Base-by-base conservation (phyloP, 2,113 vertebrate genomes). In the Ictalurus furcatus region DNA sequence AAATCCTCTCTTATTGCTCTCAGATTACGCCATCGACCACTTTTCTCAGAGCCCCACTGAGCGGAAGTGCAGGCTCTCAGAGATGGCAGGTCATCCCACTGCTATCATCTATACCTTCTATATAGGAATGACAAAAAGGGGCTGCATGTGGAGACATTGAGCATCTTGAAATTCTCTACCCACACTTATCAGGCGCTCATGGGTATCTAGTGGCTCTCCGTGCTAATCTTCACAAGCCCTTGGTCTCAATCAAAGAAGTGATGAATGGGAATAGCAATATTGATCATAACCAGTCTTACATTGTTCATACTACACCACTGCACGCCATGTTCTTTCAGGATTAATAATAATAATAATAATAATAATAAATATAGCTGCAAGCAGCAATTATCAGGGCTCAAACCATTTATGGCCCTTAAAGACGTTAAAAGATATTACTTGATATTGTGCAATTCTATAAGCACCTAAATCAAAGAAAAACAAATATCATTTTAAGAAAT, bases 1-100 rank as follows among this genome's bases (percentile, higher is more conserved):
- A 94, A 94, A 94, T 92, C 92, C 91, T 90, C 88, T 92, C 48
- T 93, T 80, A 91, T 93, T 94, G 92, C 85, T 93, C 92, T 88
- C 88, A 92, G 91, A 94, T 93, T 95, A 94, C 94, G 91, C 91
- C 92, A 89, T 92, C 91, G 93, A 92, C 94, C 92, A 91, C 92
- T 92, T 91, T 88, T 86, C 91, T 90, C 84, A 89, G 90, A 93
- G 90, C 80, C 71, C 83, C 87, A 91, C 90, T 85, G 82, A 93
- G 89, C 67, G 65, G 52, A 40, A 81, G 73, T 48, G 84, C 67
- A 84, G 91, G 84, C 89, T 93, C 90, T 85, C 58, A 88, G 28
- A 63, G 23, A 52, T 74, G 40, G 58, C 13, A 86, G 87, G 54
- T 13, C 76, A 61, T 78, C 69, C 85, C 76, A 1, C 84, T 76